Evolutionary conservation across 1,140 invertebrate species (phyloP).

Genomic region (Hypothenemus hampei): DNA sequence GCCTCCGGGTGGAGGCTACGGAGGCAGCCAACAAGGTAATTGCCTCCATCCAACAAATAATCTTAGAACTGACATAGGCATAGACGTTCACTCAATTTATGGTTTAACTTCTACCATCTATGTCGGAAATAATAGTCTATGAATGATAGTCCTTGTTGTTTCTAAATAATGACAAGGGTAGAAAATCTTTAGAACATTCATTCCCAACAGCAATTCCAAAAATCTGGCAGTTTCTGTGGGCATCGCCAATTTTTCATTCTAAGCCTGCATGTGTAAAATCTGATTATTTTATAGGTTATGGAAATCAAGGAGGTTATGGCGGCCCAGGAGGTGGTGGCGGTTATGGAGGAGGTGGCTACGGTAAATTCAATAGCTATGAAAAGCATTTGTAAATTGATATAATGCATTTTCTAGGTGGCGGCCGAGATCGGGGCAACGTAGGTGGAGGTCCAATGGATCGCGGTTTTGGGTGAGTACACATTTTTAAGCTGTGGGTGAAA

Average conservation of each 20-base stretch:
- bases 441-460: constrained; percentile 30
- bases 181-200: constrained; percentile 32
- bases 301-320: constrained; percentile 28
- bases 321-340: constrained; percentile 27
- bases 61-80: constrained; percentile 30
- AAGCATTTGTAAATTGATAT: constrained; percentile 1
- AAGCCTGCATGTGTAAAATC: constrained; percentile 13
- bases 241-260: constrained; percentile 8
- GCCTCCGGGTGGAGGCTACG: constrained; percentile 26
- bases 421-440: constrained; percentile 29
- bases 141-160: constrained; percentile 36
- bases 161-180: constrained; percentile 32
- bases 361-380: constrained; percentile 15
- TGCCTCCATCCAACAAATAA: neutral
- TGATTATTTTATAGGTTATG: constrained; percentile 19
- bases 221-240: neutral
- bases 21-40: constrained; percentile 24
- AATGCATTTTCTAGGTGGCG: constrained; percentile 11
- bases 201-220: neutral
- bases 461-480: constrained; percentile 35
- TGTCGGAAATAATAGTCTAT: constrained; percentile 31
- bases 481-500: too few species aligned
- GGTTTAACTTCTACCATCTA: constrained; percentile 30
- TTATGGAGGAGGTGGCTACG: constrained; percentile 31
- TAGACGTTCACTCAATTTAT: constrained; percentile 23